phyloP scores from a whole-genome alignment of 2,888 invertebrate genomes.

The Eupithecia subfuscata region DNA sequence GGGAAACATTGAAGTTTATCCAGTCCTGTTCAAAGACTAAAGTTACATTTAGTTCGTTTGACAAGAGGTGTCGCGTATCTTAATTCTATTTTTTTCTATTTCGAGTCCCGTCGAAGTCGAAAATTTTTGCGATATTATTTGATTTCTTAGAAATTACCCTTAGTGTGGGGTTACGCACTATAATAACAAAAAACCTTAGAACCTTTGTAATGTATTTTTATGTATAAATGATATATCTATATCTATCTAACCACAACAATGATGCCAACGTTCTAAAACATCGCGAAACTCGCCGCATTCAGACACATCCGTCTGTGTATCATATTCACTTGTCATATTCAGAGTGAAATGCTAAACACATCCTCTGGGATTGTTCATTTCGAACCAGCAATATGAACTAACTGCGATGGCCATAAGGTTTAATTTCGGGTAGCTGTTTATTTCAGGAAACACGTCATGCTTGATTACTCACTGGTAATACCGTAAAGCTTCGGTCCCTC shows the following conservation, averaged over 20 bases:
- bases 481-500: slow-evolving; percentile 35
- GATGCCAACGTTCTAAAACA: neutral
- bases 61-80: too few species aligned
- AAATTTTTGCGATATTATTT: too few species aligned
- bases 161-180: too few species aligned
- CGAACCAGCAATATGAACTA: slow-evolving; percentile 16
- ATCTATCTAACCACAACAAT: neutral
- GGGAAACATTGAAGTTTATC: too few species aligned
- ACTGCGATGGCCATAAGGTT: slow-evolving; percentile 20
- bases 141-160: too few species aligned
- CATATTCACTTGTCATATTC: slow-evolving; percentile 23
- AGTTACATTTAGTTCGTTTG: too few species aligned
- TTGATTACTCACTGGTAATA: slow-evolving; percentile 48
- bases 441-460: slow-evolving; percentile 40
- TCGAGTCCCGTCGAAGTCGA: too few species aligned
- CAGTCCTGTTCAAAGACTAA: too few species aligned
- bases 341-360: slow-evolving; percentile 32
- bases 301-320: slow-evolving; percentile 5
- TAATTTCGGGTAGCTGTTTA: slow-evolving; percentile 29
- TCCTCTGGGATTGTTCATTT: slow-evolving; percentile 24
- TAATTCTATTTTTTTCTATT: too few species aligned
- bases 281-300: neutral
- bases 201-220: too few species aligned
- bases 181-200: too few species aligned
- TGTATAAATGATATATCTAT: neutral